phyloP scores from a whole-genome alignment of 2,113 vertebrate genomes.

The Reinhardtius hippoglossoides region DNA sequence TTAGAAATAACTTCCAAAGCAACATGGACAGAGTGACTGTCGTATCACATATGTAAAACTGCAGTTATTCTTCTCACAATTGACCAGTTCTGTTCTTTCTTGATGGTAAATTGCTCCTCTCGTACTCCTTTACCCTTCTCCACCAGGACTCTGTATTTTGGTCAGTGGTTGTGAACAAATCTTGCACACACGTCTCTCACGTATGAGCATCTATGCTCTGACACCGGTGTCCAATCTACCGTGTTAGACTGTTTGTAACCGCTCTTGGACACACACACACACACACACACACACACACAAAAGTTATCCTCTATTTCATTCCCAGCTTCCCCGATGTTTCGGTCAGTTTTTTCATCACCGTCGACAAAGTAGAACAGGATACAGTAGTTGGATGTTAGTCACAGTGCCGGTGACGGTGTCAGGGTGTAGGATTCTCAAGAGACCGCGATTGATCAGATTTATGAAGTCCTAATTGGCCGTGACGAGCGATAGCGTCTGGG shows the following conservation, averaged over 20 bases:
- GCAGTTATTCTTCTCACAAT: no score
- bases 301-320: constrained; percentile 41
- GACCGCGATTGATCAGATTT: constrained; percentile 78
- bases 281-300: neutral
- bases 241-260: neutral
- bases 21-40: no score
- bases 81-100: constrained; percentile 8
- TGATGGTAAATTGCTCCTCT: constrained; percentile 1
- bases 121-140: neutral
- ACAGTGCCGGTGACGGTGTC: constrained; percentile 55
- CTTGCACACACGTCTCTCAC: constrained; percentile 43
- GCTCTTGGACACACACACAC: neutral
- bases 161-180: constrained; percentile 59
- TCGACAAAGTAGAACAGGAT: constrained; percentile 69
- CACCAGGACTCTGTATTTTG: constrained; percentile 35
- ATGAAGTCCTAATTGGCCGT: constrained; percentile 77
- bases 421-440: constrained; percentile 63
- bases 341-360: constrained; percentile 49
- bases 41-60: no score
- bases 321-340: constrained; percentile 47
- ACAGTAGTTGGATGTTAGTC: constrained; percentile 76
- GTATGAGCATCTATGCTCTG: constrained; percentile 26
- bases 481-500: constrained; percentile 68
- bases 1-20: neutral
- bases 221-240: constrained; percentile 48